A percentile compares a stretch with the other conserved stretches of the same genome.
phyloP scores from a whole-genome alignment of 1,140 invertebrate species.

The Philaenus spumarius region DNA sequence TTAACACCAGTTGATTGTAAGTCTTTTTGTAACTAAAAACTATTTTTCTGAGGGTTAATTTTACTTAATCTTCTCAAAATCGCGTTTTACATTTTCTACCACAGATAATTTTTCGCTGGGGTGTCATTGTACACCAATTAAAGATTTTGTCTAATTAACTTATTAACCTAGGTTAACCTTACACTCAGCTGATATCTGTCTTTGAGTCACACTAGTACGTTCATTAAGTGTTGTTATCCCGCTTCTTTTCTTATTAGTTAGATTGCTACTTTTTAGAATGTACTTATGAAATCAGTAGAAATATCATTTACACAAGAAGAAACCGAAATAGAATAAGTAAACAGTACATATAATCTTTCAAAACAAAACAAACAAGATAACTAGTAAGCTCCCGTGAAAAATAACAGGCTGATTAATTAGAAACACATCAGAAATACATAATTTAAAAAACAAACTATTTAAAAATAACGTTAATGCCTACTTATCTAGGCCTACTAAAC shows the following conservation, averaged over 20 bases:
- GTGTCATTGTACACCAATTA: not conserved
- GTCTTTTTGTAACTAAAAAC: not conserved
- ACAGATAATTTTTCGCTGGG: not conserved
- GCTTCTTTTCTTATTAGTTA: not conserved
- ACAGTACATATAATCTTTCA: not conserved
- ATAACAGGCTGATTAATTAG: no score
- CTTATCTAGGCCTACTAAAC: no score
- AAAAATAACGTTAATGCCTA: no score
- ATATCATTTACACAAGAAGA: not conserved
- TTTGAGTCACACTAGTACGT: not conserved
- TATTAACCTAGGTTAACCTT: not conserved
- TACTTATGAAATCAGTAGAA: not conserved
- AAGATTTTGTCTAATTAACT: not conserved
- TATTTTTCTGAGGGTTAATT: not conserved
- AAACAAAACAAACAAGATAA: not conserved
- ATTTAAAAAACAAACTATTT: no score
- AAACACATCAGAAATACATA: no score
- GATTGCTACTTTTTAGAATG: not conserved
- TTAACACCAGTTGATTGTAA: not conserved
- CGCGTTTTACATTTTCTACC: not conserved
- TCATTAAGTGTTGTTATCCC: not conserved
- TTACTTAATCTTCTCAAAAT: not conserved
- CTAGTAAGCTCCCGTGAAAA: no score
- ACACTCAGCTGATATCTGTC: not conserved
- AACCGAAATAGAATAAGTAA: not conserved